Evolutionary conservation across 2,888 invertebrate genomes (phyloP).

Genomic region (Drosophila peninsularis): DNA sequence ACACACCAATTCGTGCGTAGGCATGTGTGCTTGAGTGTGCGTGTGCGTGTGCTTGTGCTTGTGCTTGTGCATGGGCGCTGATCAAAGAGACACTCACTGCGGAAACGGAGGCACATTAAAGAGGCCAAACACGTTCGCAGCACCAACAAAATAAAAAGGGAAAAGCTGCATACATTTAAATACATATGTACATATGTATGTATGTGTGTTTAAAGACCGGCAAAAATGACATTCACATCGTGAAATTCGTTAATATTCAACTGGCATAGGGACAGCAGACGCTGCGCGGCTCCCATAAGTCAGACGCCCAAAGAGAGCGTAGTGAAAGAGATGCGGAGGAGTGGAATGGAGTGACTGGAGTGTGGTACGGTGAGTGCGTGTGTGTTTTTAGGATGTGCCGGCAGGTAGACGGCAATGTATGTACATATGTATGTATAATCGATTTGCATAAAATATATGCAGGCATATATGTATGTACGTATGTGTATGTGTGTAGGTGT

Average conservation of each 20-base stretch:
- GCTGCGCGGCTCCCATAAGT: constrained; percentile 27
- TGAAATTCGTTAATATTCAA: constrained; percentile 66
- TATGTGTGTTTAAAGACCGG: constrained; percentile 22
- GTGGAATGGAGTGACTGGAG: not conserved
- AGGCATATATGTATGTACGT: constrained; percentile 2
- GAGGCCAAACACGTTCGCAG: constrained; percentile 61
- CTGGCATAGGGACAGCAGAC: constrained; percentile 47
- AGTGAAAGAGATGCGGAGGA: constrained; percentile 5
- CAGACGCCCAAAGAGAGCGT: not conserved
- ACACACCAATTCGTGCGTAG: not conserved
- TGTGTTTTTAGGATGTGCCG: constrained; percentile 20
- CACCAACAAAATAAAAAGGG: constrained; percentile 58
- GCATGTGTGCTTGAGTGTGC: constrained; percentile 4
- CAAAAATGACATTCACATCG: constrained; percentile 52
- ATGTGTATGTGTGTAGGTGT: not conserved
- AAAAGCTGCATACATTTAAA: constrained; percentile 49
- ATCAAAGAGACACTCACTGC: constrained; percentile 43
- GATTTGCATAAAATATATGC: constrained; percentile 30
- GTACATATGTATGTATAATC: constrained; percentile 21
- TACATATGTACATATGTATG: no score
- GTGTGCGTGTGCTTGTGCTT: constrained; percentile 16
- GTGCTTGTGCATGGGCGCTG: constrained; percentile 19
- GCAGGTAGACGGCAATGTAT: constrained; percentile 36
- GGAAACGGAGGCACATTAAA: constrained; percentile 64
- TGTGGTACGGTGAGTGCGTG: not conserved